Percentiles rank a stretch among this genome's conserved stretches.
These are phyloP conservation scores for Molanna angustata DNA, from an alignment of 2,888 invertebrate species.

Conservation along the genomic window DNA sequence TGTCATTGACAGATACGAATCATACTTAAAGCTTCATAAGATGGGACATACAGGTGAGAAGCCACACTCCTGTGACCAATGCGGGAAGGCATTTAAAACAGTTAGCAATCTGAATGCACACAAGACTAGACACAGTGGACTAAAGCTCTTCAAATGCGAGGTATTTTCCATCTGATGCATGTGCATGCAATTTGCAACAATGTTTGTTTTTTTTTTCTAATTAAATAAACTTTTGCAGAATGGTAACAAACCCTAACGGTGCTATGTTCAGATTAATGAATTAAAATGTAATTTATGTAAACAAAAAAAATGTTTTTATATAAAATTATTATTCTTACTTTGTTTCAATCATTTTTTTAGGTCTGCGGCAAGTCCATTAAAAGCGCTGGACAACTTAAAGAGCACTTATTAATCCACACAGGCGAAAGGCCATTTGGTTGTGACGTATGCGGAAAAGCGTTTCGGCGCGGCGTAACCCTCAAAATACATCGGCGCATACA, in stretches of 20 bases:
- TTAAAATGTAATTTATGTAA: background rate
- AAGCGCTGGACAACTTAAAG: slow-evolving; percentile 16
- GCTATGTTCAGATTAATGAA: background rate
- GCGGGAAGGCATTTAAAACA: slow-evolving; percentile 16
- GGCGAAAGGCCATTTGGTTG: slow-evolving; percentile 11
- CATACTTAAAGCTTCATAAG: slow-evolving; percentile 5
- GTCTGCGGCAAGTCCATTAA: slow-evolving; percentile 5
- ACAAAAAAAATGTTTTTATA: too few relatives aligned
- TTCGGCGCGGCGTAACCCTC: background rate
- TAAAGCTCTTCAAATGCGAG: slow-evolving; percentile 8
- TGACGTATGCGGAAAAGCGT: slow-evolving; percentile 6
- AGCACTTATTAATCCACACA: slow-evolving; percentile 14
- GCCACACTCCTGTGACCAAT: slow-evolving; percentile 7
- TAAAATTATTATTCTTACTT: too few relatives aligned
- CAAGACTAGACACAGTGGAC: slow-evolving; percentile 7
- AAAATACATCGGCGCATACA: slow-evolving; percentile 35
- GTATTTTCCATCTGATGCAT: too few relatives aligned
- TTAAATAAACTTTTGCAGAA: too few relatives aligned
- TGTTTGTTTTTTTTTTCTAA: too few relatives aligned
- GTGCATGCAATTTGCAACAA: too few relatives aligned
- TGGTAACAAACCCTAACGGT: too few relatives aligned
- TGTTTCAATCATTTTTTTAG: background rate
- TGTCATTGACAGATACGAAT: too few relatives aligned
- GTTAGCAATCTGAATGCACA: slow-evolving; percentile 4
- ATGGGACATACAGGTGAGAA: slow-evolving; percentile 14